phyloP scores from a whole-genome alignment of 2,113 vertebrate genomes.

The Sylvietta virens region DNA sequence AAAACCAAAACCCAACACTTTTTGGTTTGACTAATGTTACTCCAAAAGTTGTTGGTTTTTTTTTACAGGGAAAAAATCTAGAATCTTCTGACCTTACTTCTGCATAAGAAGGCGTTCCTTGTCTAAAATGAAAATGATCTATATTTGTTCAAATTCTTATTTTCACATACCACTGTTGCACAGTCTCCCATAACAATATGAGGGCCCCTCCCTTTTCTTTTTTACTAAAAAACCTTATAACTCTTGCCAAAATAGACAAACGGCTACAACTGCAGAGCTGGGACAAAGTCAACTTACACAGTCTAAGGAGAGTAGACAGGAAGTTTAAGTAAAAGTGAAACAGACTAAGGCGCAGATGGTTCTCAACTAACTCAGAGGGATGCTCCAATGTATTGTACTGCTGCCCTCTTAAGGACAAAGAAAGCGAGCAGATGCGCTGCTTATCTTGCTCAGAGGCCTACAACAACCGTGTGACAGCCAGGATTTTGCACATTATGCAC shows the following conservation, averaged over 20 bases:
- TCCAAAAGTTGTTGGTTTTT: background rate
- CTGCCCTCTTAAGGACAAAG: conserved; percentile 67
- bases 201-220: background rate
- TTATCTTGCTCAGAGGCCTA: background rate
- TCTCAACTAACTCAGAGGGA: background rate
- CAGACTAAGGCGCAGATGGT: rapidly evolving
- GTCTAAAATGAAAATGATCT: background rate
- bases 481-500: background rate
- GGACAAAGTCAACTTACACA: background rate
- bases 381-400: conserved; percentile 12
- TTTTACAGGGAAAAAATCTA: background rate
- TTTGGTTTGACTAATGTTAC: background rate
- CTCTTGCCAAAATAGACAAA: background rate
- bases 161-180: background rate
- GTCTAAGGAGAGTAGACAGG: background rate
- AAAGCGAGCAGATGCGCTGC: background rate
- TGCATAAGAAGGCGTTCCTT: background rate
- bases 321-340: background rate
- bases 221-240: background rate
- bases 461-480: background rate
- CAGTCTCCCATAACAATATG: rapidly evolving
- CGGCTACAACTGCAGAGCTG: background rate
- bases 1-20: rapidly evolving
- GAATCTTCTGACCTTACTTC: background rate
- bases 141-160: background rate